Evolutionary conservation across 2,113 vertebrate species (phyloP).

Genomic region (Atlantisia rogersi): DNA sequence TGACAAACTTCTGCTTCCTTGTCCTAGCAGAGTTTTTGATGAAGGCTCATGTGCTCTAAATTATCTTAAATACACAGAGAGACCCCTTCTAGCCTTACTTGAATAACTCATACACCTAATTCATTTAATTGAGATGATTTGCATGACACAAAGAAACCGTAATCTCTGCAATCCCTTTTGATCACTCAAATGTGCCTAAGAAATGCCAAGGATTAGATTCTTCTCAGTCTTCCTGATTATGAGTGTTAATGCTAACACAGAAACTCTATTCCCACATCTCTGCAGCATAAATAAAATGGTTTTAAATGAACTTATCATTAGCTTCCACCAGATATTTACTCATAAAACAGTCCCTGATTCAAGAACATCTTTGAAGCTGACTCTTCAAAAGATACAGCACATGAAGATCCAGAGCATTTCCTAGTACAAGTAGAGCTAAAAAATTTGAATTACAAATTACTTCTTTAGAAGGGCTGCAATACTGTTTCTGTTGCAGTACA

Average conservation of each 20-base stretch:
- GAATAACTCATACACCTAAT: background rate
- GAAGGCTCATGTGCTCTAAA: background rate
- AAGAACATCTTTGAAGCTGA: conserved; percentile 26
- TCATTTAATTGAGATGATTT: conserved; percentile 18
- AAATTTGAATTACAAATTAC: conserved; percentile 47
- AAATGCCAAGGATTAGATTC: conserved; percentile 24
- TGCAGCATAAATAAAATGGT: conserved; percentile 13
- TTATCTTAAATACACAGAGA: background rate
- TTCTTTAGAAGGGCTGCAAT: background rate
- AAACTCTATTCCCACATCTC: background rate
- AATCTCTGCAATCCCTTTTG: conserved; percentile 33
- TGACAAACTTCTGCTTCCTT: background rate
- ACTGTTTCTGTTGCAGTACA: background rate
- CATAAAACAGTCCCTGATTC: background rate
- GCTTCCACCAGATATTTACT: conserved; percentile 11
- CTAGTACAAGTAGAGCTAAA: background rate
- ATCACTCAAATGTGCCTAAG: conserved; percentile 17
- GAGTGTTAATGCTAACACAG: background rate
- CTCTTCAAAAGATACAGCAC: conserved; percentile 30
- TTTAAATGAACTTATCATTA: conserved; percentile 11
- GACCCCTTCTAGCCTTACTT: background rate
- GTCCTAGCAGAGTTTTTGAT: background rate
- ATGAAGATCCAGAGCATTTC: conserved; percentile 28
- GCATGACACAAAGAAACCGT: background rate
- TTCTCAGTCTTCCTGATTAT: background rate